phyloP scores from a whole-genome alignment of 1,140 invertebrate species.

The Ooceraea biroi region DNA sequence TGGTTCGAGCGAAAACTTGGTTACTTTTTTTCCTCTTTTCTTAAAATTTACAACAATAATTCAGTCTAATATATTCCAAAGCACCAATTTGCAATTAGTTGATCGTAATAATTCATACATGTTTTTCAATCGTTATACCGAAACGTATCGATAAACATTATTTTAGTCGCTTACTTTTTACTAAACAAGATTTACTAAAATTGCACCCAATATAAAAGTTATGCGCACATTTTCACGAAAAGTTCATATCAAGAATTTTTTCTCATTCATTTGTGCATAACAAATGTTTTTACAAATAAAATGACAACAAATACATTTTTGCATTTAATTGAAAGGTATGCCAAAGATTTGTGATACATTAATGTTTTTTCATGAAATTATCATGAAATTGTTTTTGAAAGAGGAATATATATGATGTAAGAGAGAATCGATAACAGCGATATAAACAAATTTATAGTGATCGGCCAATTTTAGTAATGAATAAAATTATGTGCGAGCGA shows the following conservation, averaged over 20 bases:
- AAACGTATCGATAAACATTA: conserved; percentile 60
- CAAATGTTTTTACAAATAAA: not conserved
- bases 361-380: too few relatives aligned
- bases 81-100: conserved; percentile 81
- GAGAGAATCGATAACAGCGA: not conserved
- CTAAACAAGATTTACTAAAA: conserved; percentile 50
- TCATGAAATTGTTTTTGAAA: conserved; percentile 37
- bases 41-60: conserved; percentile 83
- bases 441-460: not conserved
- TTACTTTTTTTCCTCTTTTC: conserved; percentile 62
- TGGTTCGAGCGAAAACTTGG: conserved; percentile 70
- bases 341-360: not conserved
- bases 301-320: conserved; percentile 10
- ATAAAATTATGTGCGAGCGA: conserved; percentile 30
- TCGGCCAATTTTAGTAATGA: conserved; percentile 7
- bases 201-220: conserved; percentile 43
- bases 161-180: conserved; percentile 51
- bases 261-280: not conserved
- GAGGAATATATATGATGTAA: conserved; percentile 31
- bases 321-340: not conserved
- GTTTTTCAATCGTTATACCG: conserved; percentile 30
- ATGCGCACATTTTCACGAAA: conserved; percentile 1
- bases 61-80: conserved; percentile 86
- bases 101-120: conserved; percentile 63
- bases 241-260: conserved; percentile 24